These are phyloP conservation scores for Plumapathes pennacea DNA, from an alignment of 92 coral and sea anemone species.

Conservation along the genomic window DNA sequence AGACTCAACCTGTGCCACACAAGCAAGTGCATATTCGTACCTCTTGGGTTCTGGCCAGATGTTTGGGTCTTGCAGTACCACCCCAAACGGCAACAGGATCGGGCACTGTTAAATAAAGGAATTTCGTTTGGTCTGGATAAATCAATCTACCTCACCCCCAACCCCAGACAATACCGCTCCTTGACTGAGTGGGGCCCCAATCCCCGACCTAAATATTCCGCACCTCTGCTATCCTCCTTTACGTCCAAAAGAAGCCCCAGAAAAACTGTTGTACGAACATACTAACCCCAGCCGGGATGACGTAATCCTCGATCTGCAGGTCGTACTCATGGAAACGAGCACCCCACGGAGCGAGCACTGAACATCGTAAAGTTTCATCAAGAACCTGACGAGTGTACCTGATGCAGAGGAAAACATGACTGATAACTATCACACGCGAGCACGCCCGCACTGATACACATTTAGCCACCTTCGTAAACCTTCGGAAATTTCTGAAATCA, in stretches of 20 bases:
- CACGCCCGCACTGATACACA: too few species aligned
- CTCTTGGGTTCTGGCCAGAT: constrained; percentile 85
- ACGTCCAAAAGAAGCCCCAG: neutral
- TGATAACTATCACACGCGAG: too few species aligned
- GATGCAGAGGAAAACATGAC: neutral
- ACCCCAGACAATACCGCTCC: neutral
- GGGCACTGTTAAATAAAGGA: constrained; percentile 60
- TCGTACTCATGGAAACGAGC: constrained; percentile 85
- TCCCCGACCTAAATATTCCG: too few species aligned
- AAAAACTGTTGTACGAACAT: too few species aligned
- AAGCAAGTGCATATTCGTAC: constrained; percentile 47
- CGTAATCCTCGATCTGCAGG: constrained; percentile 81
- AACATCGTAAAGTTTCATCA: constrained; percentile 84
- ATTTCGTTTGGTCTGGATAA: neutral
- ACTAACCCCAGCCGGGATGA: constrained; percentile 84
- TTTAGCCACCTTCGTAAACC: too few species aligned
- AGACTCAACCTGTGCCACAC: neutral
- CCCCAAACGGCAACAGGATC: constrained; percentile 80
- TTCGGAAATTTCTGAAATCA: too few species aligned
- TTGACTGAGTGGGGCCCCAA: too few species aligned
- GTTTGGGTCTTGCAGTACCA: constrained; percentile 80
- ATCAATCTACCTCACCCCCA: neutral
- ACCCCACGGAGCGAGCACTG: constrained; percentile 85
- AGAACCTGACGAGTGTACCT: constrained; percentile 92
- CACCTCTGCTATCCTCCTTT: neutral